Base-by-base conservation (phyloP, 2,888 invertebrate genomes). In the Lymantria monacha region DNA sequence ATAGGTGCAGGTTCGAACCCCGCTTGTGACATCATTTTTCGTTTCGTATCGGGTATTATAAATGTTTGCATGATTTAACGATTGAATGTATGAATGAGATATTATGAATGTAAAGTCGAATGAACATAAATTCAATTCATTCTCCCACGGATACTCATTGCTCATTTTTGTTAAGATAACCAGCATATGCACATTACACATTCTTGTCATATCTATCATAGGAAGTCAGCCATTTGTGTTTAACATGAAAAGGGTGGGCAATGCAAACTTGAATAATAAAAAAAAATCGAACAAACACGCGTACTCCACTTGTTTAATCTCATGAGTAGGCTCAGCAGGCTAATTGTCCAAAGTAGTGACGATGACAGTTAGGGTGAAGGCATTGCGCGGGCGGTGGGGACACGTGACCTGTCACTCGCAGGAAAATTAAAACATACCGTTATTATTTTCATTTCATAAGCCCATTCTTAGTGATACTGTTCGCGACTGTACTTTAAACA, bases 361-460 rank as follows among this genome's bases (percentile, higher is more conserved):
- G 82, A 87, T 87, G 89, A 86, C 88, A 87, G 87, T 76, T 69
- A 64, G 65, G 73, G 57, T 57, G 30, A 53, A 49, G 46, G 46
- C 49, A 55, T 52, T 53, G 51, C 50, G 57, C 67, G 66, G 70
- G 70, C 61, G 64, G 57, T 61, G 65, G 71, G 76, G 76, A 64
- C 92, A 92, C 92, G 91, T 91, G 92, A 88, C 92, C 92, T 86
- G 92, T 92, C 92, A 91, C 79, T 83, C 79, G 85, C 92, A 92
- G 91, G 76, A 82, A 90, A 91, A 91, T 91, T 91, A 91, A 90
- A 91, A 88, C 88, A 90, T 90, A 88, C 88, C 86, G 82, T 83
- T 88, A 87, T 87, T 87, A 89, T 88, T 87, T 87, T 81, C 78
- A 78, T 78, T 76, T 70, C 64, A 64, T 69, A 68, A 57, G 59